Base-by-base conservation (phyloP, 2,888 invertebrate genomes). In the Leistus spinibarbis region DNA sequence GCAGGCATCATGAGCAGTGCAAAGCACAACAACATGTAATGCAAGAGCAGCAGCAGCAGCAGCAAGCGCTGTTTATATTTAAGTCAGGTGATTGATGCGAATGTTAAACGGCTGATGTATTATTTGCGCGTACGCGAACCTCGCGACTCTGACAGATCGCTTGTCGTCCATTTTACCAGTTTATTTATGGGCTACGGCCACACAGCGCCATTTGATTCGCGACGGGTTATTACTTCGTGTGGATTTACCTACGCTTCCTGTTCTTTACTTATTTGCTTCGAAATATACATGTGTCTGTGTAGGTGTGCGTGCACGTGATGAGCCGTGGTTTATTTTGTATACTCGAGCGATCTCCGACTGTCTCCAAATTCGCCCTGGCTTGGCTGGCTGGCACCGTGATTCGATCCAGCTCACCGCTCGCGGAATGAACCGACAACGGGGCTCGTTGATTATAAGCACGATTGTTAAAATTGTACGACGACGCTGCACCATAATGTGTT, bases 71-170 rank as follows among this genome's bases (percentile, higher is more conserved):
- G 78, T 79, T 79, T 73, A 79, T 78, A 79, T 79, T 79, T 78
- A 79, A 79, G 79, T 78, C 78, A 72, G 69, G 76, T 79, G 79
- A 80, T 80, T 79, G 79, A 80, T 80, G 78, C 73, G 63, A 54
- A 40, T 76, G 77, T 77, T 79, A 79, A 79, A 79, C 77, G 78
- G 78, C 78, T 79, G 79, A 79, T 78, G 77, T 79, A 79, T 79
- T 79, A 78, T 79, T 69, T 69, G 69, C 54, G 71, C 54, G 27
- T 24, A 57, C 67, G 69, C 17, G 40, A 16, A 69, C 70, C 62
- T 76, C 79, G 77, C 80, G 79, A 80, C 69, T 76, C 75, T 79
- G 80, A 79, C 79, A 76, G 79, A 79, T 79, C 72, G 76, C 78
- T 78, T 77, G 77, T 79, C 79, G 79, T 79, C 78, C 78, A 78